Evolutionary conservation across 2,888 invertebrate species (phyloP), one percentile per base, ranked within the genome.

Genomic region (Zygothrica quintamaculata): DNA sequence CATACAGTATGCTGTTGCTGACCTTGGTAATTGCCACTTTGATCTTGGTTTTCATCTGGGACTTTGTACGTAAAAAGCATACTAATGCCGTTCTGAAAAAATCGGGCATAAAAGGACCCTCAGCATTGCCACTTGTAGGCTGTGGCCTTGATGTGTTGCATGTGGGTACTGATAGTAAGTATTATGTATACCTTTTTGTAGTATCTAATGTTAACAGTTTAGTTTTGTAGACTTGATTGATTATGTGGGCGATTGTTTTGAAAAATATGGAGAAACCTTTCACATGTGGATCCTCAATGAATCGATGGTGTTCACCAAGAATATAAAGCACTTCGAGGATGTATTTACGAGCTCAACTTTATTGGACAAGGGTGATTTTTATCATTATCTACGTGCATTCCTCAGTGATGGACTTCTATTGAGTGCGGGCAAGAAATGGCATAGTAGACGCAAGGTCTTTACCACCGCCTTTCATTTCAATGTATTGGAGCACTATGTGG

Each of bases 401-500:
- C 75, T 89, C 18, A 85, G 72, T 34, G 77, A 77, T 22, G 89
- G 89, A 0, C 68, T 89, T 2, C 64, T 89, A 6, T n/a, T 89
- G 18, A 89, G 89, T 42, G 80, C 76, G 26, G 88, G 82, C 34
- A 29, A 78, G 2, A 93, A 93, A 90, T 96, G 96, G 96, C 93
- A 92, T 77, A 89, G 90, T 0, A 92, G 94, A 34, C 92, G 96
- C 22, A 95, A 94, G 88, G 92, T 95, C 65, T 89, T 96, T 62
- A 95, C 95, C 0, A 95, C 95, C 1, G 93, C 95, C 0, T 96
- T 96, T 87, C 96, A 96, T 89, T 96, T 95, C 88, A 94, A 94
- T 79, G 95, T 96, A 57, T 90, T 96, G 39, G 94, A 95, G 80
- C 93, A 94, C 71, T 96, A 95, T 88, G 88, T 95, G 12, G 93